A percentile compares a stretch with the other conserved stretches of the same genome.
These are phyloP conservation scores for Zaprionus nigranus DNA, from an alignment of 1,140 invertebrate species.

Conservation along the genomic window DNA sequence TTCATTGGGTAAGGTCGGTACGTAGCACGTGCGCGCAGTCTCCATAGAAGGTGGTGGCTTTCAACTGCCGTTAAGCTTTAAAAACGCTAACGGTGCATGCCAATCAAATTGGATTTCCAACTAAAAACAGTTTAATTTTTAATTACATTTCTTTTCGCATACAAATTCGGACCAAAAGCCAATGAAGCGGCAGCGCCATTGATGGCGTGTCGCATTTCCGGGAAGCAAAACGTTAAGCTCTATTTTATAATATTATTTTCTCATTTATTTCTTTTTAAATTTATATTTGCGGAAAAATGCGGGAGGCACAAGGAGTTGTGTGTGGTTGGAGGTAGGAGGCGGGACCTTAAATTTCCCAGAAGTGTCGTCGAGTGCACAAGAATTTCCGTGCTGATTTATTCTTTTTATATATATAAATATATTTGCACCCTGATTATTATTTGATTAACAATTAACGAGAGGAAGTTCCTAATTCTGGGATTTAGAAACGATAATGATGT, in stretches of 20 bases:
- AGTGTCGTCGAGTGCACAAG: background rate
- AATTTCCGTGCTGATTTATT: background rate
- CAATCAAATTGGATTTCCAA: constrained; percentile 50
- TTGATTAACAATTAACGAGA: background rate
- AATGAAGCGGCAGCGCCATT: constrained; percentile 11
- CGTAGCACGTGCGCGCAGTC: constrained; percentile 25
- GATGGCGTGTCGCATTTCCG: constrained; percentile 58
- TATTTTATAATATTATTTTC: background rate
- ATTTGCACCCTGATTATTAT: background rate
- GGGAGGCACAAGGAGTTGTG: background rate
- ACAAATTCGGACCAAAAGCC: constrained; percentile 61
- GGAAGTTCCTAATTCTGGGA: background rate
- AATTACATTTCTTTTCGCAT: constrained; percentile 36
- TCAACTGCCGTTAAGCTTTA: background rate
- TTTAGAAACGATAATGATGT: background rate
- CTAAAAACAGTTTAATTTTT: constrained; percentile 49
- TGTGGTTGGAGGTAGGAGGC: background rate
- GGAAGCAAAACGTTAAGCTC: constrained; percentile 45
- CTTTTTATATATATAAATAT: background rate
- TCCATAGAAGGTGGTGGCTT: constrained; percentile 12
- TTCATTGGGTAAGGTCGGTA: constrained; percentile 44
- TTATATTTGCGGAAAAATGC: constrained; percentile 2
- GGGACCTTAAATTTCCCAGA: background rate
- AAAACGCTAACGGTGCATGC: constrained; percentile 46
- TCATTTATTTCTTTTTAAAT: constrained; percentile 6